Base-by-base conservation (phyloP, 2,797 vertebrate genomes). In the Eupleurogrammus muticus region DNA sequence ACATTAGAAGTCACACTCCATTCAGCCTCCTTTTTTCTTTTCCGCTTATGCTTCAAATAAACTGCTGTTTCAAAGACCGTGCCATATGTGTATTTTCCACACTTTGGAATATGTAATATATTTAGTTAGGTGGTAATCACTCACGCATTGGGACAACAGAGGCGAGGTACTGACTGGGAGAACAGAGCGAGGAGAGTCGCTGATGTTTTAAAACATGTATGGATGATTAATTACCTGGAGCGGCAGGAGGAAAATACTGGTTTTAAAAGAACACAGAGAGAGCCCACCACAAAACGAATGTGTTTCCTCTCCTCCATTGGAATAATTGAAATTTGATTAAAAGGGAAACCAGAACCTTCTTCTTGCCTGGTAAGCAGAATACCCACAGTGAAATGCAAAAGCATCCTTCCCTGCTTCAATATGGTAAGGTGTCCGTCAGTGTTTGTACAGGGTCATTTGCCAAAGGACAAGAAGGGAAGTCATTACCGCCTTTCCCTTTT, bases 311-410 rank as follows among this genome's bases (percentile, higher is more conserved):
- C 68, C 81, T 87, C 75, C 79, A 51, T 81, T 84, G 80, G 86
- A 92, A 90, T 92, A 92, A 92, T 90, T 93, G 87, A 92, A 92
- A 93, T 92, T 89, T 93, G 90, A 93, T 94, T 93, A 91, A 92
- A 92, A 92, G 83, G 84, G 80, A 90, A 91, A 86, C 76, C 61
- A 70, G 84, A 90, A 73, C 71, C 65, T 58, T 88, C 77, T 16
- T 92, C 92, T 85, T 90, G 90, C 90, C 66, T 64, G 75, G 74
- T 90, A 93, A 92, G 90, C 92, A 90, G 79, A 92, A 91, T 87
- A 90, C 81, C 67, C 66, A 81, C 69, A 88, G 83, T 79, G 78
- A 90, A 91, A 91, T 84, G 84, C 85, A 87, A 82, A 92, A 85
- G 76, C 84, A 77, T 85, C 64, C 58, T 73, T 81, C 70, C 49